Percentiles rank a stretch among this genome's conserved stretches.
These are phyloP conservation scores for Lerista edwardsae DNA, from an alignment of 2,797 vertebrate genomes.

Conservation along the genomic window DNA sequence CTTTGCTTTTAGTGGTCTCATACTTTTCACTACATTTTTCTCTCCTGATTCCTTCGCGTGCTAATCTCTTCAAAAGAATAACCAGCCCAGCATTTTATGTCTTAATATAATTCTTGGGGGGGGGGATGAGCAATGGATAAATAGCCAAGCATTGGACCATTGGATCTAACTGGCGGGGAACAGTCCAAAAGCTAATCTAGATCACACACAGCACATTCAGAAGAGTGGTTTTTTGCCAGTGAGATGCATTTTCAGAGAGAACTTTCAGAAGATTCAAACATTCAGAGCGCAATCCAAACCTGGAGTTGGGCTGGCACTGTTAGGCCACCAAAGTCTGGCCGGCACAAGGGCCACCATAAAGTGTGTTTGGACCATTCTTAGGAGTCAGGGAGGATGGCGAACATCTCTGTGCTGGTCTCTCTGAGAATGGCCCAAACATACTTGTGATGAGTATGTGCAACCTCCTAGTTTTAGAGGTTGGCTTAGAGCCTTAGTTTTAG, in stretches of 20 bases:
- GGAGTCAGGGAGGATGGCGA: no score
- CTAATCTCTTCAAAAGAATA: conserved; percentile 79
- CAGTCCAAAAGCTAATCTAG: conserved; percentile 65
- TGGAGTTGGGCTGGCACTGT: no score
- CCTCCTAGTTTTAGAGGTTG: no score
- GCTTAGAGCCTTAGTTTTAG: no score
- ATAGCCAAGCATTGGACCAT: conserved; percentile 62
- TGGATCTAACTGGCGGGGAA: conserved; percentile 42
- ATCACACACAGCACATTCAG: background rate
- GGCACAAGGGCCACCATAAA: no score
- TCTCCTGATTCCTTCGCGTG: conserved; percentile 76
- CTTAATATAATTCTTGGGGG: conserved; percentile 70
- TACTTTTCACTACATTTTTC: conserved; percentile 63
- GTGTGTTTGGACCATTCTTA: no score
- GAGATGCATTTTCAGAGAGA: background rate
- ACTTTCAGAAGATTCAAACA: no score
- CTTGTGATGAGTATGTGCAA: no score
- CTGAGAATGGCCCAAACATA: no score
- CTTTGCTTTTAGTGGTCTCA: conserved; percentile 75
- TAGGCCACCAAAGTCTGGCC: no score
- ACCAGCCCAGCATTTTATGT: conserved; percentile 67
- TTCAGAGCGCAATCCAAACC: no score
- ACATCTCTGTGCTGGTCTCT: no score
- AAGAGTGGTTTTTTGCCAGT: background rate
- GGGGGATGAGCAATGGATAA: conserved; percentile 39